Evolutionary conservation across 2,113 vertebrate species (phyloP), one percentile per base, ranked within the genome.

Genomic region (Sturnira hondurensis): DNA sequence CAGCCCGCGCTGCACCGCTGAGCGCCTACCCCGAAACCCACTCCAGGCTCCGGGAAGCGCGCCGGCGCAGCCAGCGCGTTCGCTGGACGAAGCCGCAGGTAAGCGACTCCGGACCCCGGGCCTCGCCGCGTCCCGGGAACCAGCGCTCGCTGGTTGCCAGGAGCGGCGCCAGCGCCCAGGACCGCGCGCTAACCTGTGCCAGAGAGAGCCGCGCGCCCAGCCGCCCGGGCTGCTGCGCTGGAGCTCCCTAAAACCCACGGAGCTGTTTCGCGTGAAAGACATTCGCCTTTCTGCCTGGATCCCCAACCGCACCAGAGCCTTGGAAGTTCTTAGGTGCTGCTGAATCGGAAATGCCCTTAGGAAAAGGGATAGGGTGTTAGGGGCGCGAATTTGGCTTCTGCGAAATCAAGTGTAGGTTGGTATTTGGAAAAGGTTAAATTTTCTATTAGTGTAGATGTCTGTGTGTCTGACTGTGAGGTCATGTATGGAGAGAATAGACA

Each of bases 81-180:
- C 31, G 58, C 91, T 0, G 56, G 81, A 91, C 56, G 6, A 3
- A 19, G 50, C 22, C 36, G n/a, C 96, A 96, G 97, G 97, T 97
- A 95, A 96, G 97, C 31, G 11, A 38, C 38, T 20, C 26, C 3
- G 0, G 13, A 31, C 77, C 22, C 50, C 22, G 70, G 41, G 52
- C 26, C 67, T 33, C 58, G 22, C 50, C 4, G 83, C 43, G 12
- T 5, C 20, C 33, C 5, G 1, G 68, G 22, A 22, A 28, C 71
- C 36, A 2, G 45, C 47, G 26, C 56, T 20, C 15, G 22, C 19
- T 4, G 36, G 36, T 20, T 8, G 70, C 22, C 0, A 1, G 7
- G 17, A 58, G 54, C 50, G 1, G 31, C 22, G 33, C 70, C 20
- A 1, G 76, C 56, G 19, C 58, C 0, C 22, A 8, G 52, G 20